A percentile compares a stretch with the other conserved stretches of the same genome.
Conservation (phyloP, 2,113 vertebrate species). For the Martes martes region DNA sequence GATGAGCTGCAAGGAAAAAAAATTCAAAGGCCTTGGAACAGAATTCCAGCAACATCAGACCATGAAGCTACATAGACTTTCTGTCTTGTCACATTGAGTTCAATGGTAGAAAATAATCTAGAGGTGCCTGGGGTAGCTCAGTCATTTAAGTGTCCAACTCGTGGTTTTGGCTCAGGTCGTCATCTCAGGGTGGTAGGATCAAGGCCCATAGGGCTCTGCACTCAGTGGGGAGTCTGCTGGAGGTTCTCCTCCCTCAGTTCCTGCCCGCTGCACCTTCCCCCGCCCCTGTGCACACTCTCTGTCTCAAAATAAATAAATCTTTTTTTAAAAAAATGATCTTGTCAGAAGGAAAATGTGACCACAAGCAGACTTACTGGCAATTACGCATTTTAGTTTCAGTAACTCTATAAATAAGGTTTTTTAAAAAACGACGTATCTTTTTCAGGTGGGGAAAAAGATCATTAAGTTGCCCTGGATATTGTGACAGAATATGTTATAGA, state of each 20-base stretch:
- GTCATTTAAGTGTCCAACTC: not conserved
- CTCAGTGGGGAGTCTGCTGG: not conserved
- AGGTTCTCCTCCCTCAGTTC: no score
- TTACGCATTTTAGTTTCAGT: not conserved
- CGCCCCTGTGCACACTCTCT: no score
- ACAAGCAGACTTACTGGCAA: not conserved
- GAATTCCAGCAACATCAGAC: constrained; percentile 87
- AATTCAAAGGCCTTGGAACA: constrained; percentile 90
- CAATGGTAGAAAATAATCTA: not conserved
- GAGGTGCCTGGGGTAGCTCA: not conserved
- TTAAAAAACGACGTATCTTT: not conserved
- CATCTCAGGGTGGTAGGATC: not conserved
- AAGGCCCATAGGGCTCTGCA: not conserved
- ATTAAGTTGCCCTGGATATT: not conserved
- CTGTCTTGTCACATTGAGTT: not conserved
- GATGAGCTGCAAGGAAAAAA: constrained; percentile 90
- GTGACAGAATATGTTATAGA: not conserved
- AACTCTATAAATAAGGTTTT: not conserved
- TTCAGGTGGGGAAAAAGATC: not conserved
- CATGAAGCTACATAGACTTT: constrained; percentile 56
- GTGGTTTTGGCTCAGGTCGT: not conserved
- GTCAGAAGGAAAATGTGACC: rapidly evolving
- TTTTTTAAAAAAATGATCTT: not conserved
- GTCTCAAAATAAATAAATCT: not conserved
- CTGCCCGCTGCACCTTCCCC: no score